Percentiles rank a stretch among this genome's conserved stretches.
Evolutionary conservation across 2,113 vertebrate species (phyloP).

Genomic region (Anoura caudifer): DNA sequence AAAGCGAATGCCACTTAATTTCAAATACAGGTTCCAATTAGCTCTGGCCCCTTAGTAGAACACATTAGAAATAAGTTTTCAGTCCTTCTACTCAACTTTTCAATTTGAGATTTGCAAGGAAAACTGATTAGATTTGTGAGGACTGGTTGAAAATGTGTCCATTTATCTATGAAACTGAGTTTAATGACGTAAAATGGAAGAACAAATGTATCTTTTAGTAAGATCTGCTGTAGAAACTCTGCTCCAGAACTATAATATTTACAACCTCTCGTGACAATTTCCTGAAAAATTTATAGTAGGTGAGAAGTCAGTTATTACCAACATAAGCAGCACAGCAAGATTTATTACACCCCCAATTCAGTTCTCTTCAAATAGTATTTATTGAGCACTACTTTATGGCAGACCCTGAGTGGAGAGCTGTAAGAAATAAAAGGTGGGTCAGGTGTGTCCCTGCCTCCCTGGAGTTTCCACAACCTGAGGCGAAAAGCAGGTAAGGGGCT

Average conservation of each 20-base stretch:
- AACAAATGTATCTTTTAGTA: neutral
- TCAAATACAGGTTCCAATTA: neutral
- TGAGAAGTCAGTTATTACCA: slow-evolving; percentile 31
- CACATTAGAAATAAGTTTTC: neutral
- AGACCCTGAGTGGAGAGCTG: neutral
- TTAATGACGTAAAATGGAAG: slow-evolving; percentile 12
- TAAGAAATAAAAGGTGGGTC: too few relatives aligned
- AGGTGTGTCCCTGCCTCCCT: neutral
- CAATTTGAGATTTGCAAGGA: slow-evolving; percentile 3
- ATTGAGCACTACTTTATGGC: neutral
- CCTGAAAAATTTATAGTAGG: slow-evolving; percentile 25
- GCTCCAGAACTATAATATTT: neutral
- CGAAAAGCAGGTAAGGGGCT: neutral
- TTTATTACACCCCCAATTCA: neutral
- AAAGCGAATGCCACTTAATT: neutral
- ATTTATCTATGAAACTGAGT: slow-evolving; percentile 10
- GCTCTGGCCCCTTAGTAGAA: neutral
- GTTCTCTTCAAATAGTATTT: neutral
- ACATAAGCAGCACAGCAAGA: neutral
- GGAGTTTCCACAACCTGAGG: neutral
- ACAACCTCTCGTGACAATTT: neutral
- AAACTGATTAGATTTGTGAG: neutral
- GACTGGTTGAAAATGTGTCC: neutral
- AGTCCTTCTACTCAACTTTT: neutral
- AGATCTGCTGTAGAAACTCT: neutral